phyloP scores from a whole-genome alignment of 2,888 invertebrate species.

The Gnatocerus cornutus region DNA sequence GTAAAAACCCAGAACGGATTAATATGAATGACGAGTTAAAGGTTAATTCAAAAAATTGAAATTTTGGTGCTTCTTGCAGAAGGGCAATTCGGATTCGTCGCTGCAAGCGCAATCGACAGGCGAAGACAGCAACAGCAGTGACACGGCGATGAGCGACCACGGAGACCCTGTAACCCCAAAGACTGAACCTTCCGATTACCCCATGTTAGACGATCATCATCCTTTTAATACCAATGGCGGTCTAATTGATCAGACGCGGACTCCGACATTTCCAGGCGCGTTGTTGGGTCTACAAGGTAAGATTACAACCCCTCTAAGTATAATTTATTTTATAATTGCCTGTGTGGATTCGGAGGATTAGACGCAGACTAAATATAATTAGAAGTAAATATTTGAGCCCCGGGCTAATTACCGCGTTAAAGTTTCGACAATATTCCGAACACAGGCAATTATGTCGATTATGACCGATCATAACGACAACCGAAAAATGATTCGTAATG shows the following conservation, averaged over 20 bases:
- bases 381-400: conserved; percentile 41
- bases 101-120: conserved; percentile 82
- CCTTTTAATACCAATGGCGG: conserved; percentile 76
- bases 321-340: conserved; percentile 40
- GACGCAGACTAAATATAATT: conserved; percentile 38
- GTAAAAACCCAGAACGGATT: conserved; percentile 15
- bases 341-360: conserved; percentile 30
- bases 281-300: conserved; percentile 87
- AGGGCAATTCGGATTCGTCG: conserved; percentile 76
- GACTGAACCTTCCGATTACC: conserved; percentile 83
- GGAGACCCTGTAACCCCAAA: conserved; percentile 81
- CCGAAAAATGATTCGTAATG: conserved; percentile 44
- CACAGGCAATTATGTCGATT: conserved; percentile 22
- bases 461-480: conserved; percentile 29
- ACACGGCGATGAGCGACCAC: conserved; percentile 83
- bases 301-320: conserved; percentile 40
- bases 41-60: too few relatives aligned
- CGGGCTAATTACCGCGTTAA: conserved; percentile 27
- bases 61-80: conserved; percentile 55
- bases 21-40: background rate
- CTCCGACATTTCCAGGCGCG: conserved; percentile 85
- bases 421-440: conserved; percentile 30
- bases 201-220: conserved; percentile 77
- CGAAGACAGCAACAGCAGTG: conserved; percentile 89
- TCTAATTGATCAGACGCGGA: conserved; percentile 78